phyloP scores from a whole-genome alignment of 2,113 vertebrate species.

The Glaucomys volans region DNA sequence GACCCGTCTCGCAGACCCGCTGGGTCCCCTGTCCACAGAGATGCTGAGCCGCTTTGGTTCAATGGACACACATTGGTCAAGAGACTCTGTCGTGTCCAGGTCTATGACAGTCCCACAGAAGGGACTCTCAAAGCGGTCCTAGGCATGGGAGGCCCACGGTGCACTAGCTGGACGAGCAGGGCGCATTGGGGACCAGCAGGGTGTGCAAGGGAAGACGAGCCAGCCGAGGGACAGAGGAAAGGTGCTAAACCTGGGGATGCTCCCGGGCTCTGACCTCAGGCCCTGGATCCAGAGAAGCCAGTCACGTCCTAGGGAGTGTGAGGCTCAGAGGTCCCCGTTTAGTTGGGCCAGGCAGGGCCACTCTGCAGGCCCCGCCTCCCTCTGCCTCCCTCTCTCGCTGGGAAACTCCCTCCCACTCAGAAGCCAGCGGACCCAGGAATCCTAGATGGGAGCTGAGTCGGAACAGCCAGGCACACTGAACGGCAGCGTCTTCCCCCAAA shows the following conservation, averaged over 20 bases:
- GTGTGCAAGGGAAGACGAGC: accelerated
- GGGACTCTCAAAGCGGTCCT: neutral
- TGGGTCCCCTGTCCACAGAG: neutral
- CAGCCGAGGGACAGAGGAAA: accelerated
- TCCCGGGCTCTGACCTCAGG: neutral
- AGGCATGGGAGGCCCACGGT: neutral
- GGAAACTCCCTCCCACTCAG: neutral
- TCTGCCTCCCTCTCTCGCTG: neutral
- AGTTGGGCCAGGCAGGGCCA: neutral
- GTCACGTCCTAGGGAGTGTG: accelerated
- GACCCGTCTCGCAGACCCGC: neutral
- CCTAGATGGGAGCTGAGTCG: neutral
- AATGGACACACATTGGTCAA: neutral
- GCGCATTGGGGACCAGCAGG: neutral
- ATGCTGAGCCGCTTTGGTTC: neutral
- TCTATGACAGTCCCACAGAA: neutral
- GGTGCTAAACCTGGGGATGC: neutral
- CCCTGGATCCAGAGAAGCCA: neutral
- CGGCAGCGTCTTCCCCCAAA: neutral
- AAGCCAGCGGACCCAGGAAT: too few species aligned
- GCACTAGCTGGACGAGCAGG: neutral
- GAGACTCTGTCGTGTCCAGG: neutral
- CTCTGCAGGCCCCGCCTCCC: neutral
- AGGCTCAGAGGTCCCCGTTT: neutral
- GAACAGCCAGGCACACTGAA: neutral